Percentiles rank a stretch among this genome's conserved stretches.
phyloP scores from a whole-genome alignment of 2,113 vertebrate genomes.

The Actinemys pallida region DNA sequence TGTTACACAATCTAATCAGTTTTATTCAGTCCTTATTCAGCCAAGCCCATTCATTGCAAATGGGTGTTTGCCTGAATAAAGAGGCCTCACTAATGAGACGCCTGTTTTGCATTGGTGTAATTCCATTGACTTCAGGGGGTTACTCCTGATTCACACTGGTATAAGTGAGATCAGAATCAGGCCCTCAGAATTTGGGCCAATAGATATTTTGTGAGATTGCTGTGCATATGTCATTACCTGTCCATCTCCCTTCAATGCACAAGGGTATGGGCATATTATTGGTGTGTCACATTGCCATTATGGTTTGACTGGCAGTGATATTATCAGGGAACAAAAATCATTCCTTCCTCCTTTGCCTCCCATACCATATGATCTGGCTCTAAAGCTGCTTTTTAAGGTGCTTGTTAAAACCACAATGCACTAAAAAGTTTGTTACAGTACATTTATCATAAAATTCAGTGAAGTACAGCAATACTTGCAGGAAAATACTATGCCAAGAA shows the following conservation, averaged over 20 bases:
- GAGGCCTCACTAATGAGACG: background rate
- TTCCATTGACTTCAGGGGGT: background rate
- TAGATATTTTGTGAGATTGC: background rate
- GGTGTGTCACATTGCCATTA: background rate
- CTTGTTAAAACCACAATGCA: background rate
- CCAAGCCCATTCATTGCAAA: background rate
- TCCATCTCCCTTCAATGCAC: background rate
- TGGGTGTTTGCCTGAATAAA: background rate
- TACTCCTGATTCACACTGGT: background rate
- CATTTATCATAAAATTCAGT: conserved; percentile 4
- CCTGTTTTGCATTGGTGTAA: background rate
- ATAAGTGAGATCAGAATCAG: background rate
- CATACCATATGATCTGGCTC: background rate
- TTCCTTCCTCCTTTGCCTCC: background rate
- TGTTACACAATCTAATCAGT: background rate
- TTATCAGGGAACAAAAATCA: background rate
- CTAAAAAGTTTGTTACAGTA: background rate
- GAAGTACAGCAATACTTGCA: background rate
- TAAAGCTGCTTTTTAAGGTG: background rate
- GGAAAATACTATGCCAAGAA: conserved; percentile 6
- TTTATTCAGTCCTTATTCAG: background rate
- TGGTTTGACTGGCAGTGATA: background rate
- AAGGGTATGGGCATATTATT: background rate
- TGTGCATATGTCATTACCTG: background rate
- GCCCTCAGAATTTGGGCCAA: background rate